phyloP scores from a whole-genome alignment of 2,888 invertebrate genomes.

The Harpalus rubripes region DNA sequence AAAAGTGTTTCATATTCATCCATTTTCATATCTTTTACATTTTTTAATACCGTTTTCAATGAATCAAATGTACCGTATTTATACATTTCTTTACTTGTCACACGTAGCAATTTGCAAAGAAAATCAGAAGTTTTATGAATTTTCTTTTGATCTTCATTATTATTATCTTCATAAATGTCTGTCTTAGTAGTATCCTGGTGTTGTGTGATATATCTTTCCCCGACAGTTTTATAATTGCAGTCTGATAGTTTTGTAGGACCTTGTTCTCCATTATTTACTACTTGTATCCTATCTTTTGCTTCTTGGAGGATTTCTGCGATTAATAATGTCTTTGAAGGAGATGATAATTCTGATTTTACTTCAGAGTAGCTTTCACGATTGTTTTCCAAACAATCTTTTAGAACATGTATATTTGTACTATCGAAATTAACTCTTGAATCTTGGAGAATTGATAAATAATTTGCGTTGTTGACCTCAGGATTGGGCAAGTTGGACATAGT shows the following conservation, averaged over 20 bases:
- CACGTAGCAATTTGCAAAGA: not conserved
- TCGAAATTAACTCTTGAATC: no score
- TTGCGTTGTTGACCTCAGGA: not conserved
- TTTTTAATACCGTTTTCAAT: constrained; percentile 14
- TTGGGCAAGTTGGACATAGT: not conserved
- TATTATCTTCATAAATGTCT: not conserved
- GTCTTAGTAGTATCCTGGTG: not conserved
- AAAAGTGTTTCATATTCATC: constrained; percentile 19
- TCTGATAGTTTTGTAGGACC: not conserved
- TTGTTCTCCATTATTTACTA: not conserved
- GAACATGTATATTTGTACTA: no score
- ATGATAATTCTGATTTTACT: not conserved
- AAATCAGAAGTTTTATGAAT: not conserved
- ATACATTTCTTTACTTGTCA: not conserved
- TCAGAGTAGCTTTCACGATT: no score
- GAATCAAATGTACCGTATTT: not conserved
- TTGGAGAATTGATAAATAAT: no score
- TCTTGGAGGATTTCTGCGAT: not conserved
- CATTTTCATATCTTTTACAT: constrained; percentile 32
- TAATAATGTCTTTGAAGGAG: not conserved
- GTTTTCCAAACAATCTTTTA: no score
- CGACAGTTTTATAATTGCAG: not conserved
- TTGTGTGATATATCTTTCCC: not conserved
- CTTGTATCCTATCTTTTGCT: not conserved
- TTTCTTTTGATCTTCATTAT: not conserved